Conservation (phyloP, 2,888 invertebrate species). For the Matsumyia berberina region DNA sequence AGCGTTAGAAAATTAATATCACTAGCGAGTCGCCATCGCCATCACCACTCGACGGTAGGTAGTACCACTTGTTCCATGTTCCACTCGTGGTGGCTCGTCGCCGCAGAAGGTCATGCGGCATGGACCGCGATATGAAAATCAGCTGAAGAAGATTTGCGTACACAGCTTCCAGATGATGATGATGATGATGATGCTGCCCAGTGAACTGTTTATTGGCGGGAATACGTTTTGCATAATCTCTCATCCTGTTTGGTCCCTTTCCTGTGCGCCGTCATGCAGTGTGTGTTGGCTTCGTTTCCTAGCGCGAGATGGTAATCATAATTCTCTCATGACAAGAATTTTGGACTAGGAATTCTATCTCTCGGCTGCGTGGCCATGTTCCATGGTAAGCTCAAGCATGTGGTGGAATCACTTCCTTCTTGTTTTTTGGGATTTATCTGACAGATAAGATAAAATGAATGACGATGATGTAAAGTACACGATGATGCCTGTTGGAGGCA, state of each 20-base stretch:
- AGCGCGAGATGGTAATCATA: slow-evolving; percentile 61
- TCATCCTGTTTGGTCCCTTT: slow-evolving; percentile 70
- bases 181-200: slow-evolving; percentile 51
- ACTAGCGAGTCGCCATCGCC: slow-evolving; percentile 28
- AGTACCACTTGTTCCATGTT: slow-evolving; percentile 67
- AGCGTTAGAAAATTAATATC: slow-evolving; percentile 74
- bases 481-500: slow-evolving; percentile 47
- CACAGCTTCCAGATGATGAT: slow-evolving; percentile 59
- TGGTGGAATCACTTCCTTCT: slow-evolving; percentile 66
- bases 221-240: slow-evolving; percentile 53
- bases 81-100: slow-evolving; percentile 34
- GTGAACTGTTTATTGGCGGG: slow-evolving; percentile 51
- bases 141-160: slow-evolving; percentile 52
- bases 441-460: slow-evolving; percentile 69
- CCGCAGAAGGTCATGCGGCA: slow-evolving; percentile 62
- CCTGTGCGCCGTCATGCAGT: too few species aligned
- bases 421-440: slow-evolving; percentile 67
- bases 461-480: slow-evolving; percentile 50
- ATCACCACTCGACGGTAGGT: slow-evolving; percentile 48
- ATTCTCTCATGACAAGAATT: slow-evolving; percentile 67
- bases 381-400: slow-evolving; percentile 44
- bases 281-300: slow-evolving; percentile 2
- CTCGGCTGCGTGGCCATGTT: slow-evolving; percentile 31
- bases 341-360: slow-evolving; percentile 58
- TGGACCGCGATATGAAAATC: slow-evolving; percentile 53